These are phyloP conservation scores for Gallinago nigripennis DNA, from an alignment of 2,797 vertebrate species.

Conservation along the genomic window DNA sequence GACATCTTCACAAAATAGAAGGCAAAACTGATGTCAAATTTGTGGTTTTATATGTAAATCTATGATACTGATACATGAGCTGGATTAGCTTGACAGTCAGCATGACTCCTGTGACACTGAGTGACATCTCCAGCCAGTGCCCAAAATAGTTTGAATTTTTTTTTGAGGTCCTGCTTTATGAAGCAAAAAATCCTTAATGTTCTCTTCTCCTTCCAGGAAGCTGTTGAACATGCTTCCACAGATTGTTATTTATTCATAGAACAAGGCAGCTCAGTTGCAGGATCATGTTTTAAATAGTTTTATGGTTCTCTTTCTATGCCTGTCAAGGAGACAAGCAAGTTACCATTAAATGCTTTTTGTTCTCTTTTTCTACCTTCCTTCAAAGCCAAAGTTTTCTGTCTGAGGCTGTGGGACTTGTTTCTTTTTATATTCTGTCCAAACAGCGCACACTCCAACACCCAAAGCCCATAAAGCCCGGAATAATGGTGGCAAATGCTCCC, in stretches of 20 bases:
- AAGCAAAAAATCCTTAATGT: neutral
- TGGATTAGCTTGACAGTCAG: neutral
- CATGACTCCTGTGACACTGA: neutral
- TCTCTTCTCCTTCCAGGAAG: neutral
- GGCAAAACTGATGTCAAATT: neutral
- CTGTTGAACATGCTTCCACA: neutral
- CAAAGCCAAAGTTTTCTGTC: neutral
- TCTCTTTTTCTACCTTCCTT: neutral
- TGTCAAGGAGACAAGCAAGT: neutral
- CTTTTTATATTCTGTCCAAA: neutral
- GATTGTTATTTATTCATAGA: neutral
- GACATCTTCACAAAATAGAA: neutral
- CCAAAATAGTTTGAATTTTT: neutral
- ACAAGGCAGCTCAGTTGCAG: neutral
- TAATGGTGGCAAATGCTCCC: neutral
- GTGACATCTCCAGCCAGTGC: neutral
- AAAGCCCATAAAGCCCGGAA: neutral
- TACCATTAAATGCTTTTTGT: neutral
- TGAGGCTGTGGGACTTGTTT: neutral
- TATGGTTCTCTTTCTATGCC: neutral
- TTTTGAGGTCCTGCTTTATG: neutral
- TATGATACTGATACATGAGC: neutral
- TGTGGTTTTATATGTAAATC: neutral
- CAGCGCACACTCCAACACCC: neutral
- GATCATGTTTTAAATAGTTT: neutral